phyloP scores from a whole-genome alignment of 1,140 invertebrate genomes.

The Amyelois transitella region DNA sequence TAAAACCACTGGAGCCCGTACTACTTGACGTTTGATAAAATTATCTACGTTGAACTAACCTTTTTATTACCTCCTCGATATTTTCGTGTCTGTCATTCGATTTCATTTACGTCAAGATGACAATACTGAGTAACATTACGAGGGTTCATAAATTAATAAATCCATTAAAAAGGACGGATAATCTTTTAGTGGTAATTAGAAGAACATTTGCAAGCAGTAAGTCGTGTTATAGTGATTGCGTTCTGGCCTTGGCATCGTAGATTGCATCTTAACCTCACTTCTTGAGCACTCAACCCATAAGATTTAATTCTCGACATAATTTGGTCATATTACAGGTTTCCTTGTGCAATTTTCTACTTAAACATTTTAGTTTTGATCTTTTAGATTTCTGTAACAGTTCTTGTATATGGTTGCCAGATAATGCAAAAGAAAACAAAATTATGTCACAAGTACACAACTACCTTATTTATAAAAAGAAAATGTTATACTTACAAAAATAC shows the following conservation, averaged over 20 bases:
- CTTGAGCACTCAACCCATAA: neutral
- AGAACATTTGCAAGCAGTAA: slow-evolving; percentile 46
- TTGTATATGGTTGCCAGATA: neutral
- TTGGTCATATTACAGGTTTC: no score
- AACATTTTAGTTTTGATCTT: no score
- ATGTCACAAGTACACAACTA: no score
- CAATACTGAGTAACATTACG: slow-evolving; percentile 58
- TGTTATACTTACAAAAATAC: no score
- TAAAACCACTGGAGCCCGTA: slow-evolving; percentile 9
- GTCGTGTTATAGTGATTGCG: slow-evolving; percentile 21
- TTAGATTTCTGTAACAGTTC: no score
- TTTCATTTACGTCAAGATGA: slow-evolving; percentile 60
- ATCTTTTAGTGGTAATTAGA: slow-evolving; percentile 32
- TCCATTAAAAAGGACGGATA: slow-evolving; percentile 30
- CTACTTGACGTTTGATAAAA: slow-evolving; percentile 28
- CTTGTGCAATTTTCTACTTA: neutral
- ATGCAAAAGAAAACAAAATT: neutral
- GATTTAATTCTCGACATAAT: no score
- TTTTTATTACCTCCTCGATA: slow-evolving; percentile 9
- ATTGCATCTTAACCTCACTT: slow-evolving; percentile 23
- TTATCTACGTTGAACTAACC: neutral
- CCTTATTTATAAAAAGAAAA: no score
- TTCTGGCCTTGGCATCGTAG: slow-evolving; percentile 21
- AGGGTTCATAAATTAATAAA: slow-evolving; percentile 48
- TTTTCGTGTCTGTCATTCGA: slow-evolving; percentile 53